phyloP scores from a whole-genome alignment of 2,888 invertebrate genomes.

The Agrochola macilenta region DNA sequence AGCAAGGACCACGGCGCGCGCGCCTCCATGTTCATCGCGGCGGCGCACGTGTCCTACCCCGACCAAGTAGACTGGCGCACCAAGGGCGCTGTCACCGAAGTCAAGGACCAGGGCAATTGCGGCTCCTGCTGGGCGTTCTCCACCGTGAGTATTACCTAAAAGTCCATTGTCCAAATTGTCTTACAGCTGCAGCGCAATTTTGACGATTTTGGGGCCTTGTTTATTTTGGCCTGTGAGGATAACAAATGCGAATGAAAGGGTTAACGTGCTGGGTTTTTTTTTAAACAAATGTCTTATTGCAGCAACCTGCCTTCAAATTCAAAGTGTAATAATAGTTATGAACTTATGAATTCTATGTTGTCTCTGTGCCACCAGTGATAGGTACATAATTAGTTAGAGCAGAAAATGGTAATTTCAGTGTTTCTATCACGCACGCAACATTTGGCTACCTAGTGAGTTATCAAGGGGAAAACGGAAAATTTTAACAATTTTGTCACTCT shows the following conservation, averaged over 20 bases:
- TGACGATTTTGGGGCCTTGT: neutral
- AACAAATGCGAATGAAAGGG: neutral
- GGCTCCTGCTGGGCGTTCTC: slow-evolving; percentile 99
- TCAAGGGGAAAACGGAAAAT: slow-evolving; percentile 8
- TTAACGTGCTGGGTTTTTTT: neutral
- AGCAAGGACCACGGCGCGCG: slow-evolving; percentile 72
- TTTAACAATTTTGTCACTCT: neutral
- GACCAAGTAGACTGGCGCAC: slow-evolving; percentile 95
- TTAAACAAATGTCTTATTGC: no score
- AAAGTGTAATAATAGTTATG: neutral
- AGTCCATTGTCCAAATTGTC: neutral
- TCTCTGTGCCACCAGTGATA: neutral
- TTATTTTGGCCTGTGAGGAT: neutral
- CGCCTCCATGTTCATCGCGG: slow-evolving; percentile 91
- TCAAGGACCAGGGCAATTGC: slow-evolving; percentile 97
- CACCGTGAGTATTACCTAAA: slow-evolving; percentile 90
- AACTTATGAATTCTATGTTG: neutral
- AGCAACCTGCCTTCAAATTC: neutral
- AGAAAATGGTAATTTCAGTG: neutral
- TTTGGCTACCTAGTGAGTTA: neutral
- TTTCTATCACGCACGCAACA: neutral
- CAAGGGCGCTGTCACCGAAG: slow-evolving; percentile 95
- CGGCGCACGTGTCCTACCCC: slow-evolving; percentile 93
- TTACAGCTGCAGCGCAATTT: neutral
- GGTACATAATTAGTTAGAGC: neutral